phyloP scores from a whole-genome alignment of 2,113 vertebrate genomes.

The Phainopepla nitens region DNA sequence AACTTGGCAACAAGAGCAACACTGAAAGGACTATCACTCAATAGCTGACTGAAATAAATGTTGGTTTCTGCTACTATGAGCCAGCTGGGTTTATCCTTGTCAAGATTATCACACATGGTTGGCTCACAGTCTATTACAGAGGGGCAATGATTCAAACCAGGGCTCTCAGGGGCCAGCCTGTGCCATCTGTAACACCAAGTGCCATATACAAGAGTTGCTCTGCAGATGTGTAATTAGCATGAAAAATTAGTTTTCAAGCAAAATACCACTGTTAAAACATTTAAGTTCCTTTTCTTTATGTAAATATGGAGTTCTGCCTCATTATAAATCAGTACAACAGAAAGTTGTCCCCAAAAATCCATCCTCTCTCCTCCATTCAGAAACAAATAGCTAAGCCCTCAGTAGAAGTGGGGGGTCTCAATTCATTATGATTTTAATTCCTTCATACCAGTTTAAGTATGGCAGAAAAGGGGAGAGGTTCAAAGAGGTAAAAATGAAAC shows the following conservation, averaged over 20 bases:
- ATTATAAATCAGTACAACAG: not conserved
- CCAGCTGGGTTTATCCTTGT: slow-evolving; percentile 46
- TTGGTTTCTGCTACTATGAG: not conserved
- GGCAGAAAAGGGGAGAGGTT: not conserved
- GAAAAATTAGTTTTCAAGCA: not conserved
- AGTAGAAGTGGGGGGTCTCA: not conserved
- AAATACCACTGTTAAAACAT: not conserved
- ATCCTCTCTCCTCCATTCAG: not conserved
- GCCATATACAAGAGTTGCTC: not conserved
- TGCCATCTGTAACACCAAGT: not conserved
- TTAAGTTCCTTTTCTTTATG: not conserved
- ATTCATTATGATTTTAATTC: not conserved
- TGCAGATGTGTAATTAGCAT: not conserved
- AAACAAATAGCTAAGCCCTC: not conserved
- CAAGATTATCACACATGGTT: not conserved
- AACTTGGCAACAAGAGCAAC: not conserved
- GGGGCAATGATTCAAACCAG: not conserved
- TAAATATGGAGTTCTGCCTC: not conserved
- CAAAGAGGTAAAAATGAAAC: not conserved
- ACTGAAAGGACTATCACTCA: not conserved
- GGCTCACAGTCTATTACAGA: not conserved
- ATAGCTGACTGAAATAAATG: slow-evolving; percentile 13
- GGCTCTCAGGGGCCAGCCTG: not conserved
- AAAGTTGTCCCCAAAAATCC: not conserved
- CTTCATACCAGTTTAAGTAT: not conserved